Evolutionary conservation across 2,797 vertebrate genomes (phyloP).

Genomic region (Steatocranus sp.): DNA sequence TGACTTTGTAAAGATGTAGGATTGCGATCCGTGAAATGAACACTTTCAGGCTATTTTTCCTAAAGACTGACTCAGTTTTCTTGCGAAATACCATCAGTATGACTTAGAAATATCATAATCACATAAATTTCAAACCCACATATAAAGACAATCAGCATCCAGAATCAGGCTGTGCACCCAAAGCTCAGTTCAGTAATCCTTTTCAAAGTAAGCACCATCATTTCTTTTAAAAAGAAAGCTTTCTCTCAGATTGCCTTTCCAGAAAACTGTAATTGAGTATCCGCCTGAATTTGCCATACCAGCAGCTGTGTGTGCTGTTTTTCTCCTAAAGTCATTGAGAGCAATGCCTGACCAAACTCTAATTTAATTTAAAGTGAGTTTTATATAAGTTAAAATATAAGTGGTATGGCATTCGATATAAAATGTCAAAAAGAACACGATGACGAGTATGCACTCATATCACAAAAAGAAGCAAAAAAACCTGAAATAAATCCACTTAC

Average conservation of each 20-base stretch:
- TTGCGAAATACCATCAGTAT: neutral
- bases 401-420: neutral
- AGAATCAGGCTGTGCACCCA: neutral
- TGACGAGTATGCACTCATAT: neutral
- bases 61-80: neutral
- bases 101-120: neutral
- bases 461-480: neutral
- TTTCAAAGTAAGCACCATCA: neutral
- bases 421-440: neutral
- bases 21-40: neutral
- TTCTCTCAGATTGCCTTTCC: constrained; percentile 5
- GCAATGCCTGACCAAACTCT: constrained; percentile 15
- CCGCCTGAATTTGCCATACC: constrained; percentile 2
- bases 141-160: neutral
- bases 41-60: neutral
- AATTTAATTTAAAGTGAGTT: constrained; percentile 8
- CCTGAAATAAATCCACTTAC: constrained; percentile 16
- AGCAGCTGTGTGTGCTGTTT: neutral
- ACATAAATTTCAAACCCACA: neutral
- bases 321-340: constrained; percentile 2
- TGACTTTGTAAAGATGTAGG: neutral
- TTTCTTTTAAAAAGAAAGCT: neutral
- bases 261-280: constrained; percentile 16
- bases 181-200: neutral
- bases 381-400: neutral